These are phyloP conservation scores for Squalus acanthias DNA, from an alignment of 2,797 vertebrate species.

Conservation along the genomic window DNA sequence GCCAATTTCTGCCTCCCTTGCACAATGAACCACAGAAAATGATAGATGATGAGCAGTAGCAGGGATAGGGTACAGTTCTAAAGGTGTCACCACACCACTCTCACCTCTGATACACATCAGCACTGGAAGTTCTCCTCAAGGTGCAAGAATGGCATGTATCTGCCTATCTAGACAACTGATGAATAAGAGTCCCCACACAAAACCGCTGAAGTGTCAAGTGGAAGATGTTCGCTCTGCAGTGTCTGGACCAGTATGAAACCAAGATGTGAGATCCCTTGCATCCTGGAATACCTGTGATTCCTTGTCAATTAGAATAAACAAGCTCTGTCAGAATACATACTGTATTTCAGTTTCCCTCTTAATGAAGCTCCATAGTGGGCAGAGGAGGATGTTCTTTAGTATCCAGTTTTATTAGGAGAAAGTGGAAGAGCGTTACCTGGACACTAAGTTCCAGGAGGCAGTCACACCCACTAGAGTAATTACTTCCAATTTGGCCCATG, in stretches of 20 bases:
- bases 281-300: neutral
- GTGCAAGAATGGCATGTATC: neutral
- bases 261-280: neutral
- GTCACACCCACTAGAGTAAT: no score
- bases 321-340: neutral
- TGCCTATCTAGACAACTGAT: neutral
- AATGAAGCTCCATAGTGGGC: neutral
- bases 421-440: neutral
- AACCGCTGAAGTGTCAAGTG: neutral
- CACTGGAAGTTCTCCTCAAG: neutral
- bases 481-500: no score
- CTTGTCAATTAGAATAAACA: neutral
- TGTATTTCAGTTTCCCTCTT: neutral
- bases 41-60: neutral
- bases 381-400: neutral
- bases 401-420: neutral
- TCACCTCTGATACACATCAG: neutral
- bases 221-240: neutral
- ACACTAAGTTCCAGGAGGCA: no score
- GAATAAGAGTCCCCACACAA: neutral
- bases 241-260: neutral
- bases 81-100: neutral
- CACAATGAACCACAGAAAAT: neutral
- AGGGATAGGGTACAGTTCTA: no score
- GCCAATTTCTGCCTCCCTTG: neutral